Conservation (phyloP, 2,797 vertebrate species). For the Somateria mollissima region DNA sequence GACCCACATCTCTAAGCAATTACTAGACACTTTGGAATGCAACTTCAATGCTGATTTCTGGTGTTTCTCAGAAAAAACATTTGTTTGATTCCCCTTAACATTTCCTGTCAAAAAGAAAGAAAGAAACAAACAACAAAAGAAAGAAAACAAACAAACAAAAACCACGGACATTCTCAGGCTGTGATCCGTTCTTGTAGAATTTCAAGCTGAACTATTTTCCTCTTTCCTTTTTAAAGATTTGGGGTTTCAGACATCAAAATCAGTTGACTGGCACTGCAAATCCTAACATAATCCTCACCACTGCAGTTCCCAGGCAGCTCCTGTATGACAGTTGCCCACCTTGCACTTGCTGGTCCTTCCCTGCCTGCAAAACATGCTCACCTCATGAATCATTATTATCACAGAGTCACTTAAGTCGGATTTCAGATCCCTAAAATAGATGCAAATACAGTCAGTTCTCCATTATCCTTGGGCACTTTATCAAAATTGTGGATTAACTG, state of each 20-base stretch:
- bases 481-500: conserved; percentile 56
- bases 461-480: conserved; percentile 31
- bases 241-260: neutral
- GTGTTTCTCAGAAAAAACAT: neutral
- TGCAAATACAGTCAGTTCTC: neutral
- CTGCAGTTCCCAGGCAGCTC: neutral
- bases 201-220: neutral
- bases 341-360: neutral
- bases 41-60: conserved; percentile 12
- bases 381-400: conserved; percentile 15
- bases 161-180: neutral
- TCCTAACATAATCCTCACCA: neutral
- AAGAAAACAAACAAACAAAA: neutral
- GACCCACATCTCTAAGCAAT: neutral
- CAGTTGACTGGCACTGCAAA: neutral
- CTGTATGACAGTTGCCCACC: neutral
- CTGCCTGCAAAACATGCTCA: neutral
- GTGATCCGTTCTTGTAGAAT: neutral
- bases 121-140: neutral
- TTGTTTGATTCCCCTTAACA: neutral
- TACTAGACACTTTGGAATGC: neutral
- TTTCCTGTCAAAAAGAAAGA: conserved; percentile 2
- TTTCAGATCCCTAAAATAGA: conserved; percentile 61
- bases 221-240: neutral
- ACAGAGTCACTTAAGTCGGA: conserved; percentile 33